These are phyloP conservation scores for Tichodroma muraria DNA, from an alignment of 2,113 vertebrate species.

Conservation along the genomic window DNA sequence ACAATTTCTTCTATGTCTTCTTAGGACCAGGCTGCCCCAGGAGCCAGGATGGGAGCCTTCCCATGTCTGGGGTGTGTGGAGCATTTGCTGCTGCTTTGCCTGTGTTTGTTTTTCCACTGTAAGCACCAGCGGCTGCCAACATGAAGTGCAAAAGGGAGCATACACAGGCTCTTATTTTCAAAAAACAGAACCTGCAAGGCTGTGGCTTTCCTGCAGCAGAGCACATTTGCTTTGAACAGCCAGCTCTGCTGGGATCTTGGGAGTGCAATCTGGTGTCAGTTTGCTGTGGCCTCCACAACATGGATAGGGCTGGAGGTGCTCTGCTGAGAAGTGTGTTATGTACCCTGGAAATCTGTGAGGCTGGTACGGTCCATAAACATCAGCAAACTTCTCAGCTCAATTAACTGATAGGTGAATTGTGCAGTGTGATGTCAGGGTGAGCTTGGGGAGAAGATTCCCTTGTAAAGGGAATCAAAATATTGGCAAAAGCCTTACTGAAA, in stretches of 20 bases:
- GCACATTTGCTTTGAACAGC: not conserved
- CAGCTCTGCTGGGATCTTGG: not conserved
- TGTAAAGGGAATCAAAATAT: not conserved
- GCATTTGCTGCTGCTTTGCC: not conserved
- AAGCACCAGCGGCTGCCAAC: not conserved
- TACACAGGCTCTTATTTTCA: not conserved
- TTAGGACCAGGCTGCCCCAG: not conserved
- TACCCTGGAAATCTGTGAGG: not conserved
- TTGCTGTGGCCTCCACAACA: not conserved
- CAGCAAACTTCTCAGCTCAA: not conserved
- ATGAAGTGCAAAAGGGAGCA: not conserved
- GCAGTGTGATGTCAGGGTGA: not conserved
- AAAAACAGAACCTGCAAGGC: not conserved
- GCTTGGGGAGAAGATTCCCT: not conserved
- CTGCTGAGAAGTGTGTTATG: not conserved
- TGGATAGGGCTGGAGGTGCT: not conserved
- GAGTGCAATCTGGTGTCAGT: fast-evolving
- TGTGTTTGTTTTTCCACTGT: not conserved
- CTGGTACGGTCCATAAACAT: not conserved
- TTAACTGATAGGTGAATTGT: not conserved
- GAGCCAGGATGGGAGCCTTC: not conserved
- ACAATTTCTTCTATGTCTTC: not conserved
- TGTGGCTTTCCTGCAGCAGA: not conserved
- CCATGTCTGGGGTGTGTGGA: not conserved
- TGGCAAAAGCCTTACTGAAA: not conserved